Conservation (phyloP, 2,797 vertebrate species). For the Galagoides demidoff region DNA sequence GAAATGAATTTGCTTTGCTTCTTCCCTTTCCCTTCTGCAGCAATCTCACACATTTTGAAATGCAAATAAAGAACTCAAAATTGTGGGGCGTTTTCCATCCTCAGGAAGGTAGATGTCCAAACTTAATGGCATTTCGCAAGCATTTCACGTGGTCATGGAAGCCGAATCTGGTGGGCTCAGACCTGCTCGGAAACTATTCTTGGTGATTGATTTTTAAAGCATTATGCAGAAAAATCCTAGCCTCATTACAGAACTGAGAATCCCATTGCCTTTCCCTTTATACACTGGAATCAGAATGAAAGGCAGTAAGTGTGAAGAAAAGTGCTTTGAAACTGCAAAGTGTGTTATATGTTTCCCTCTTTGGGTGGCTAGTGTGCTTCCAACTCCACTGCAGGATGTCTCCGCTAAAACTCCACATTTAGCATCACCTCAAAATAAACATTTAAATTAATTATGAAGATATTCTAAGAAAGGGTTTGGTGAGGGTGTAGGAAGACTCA, state of each 20-base stretch:
- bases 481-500: not conserved
- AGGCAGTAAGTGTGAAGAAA: not conserved
- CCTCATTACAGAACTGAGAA: conserved; percentile 34
- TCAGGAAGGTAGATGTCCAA: conserved; percentile 19
- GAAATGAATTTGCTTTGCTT: conserved; percentile 60
- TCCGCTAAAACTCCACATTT: not conserved
- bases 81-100: conserved; percentile 54
- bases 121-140: conserved; percentile 46
- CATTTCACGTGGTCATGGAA: not conserved
- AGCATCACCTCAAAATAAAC: conserved; percentile 30
- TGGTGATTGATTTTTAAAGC: conserved; percentile 69
- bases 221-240: not conserved
- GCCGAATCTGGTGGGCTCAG: conserved; percentile 19
- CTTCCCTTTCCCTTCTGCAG: conserved; percentile 73
- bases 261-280: not conserved
- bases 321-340: not conserved
- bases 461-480: not conserved
- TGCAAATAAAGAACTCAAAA: conserved; percentile 70
- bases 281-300: not conserved
- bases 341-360: not conserved
- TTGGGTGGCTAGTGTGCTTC: not conserved
- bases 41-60: conserved; percentile 68
- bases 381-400: not conserved
- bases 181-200: conserved; percentile 43
- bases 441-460: conserved; percentile 33